Percentiles rank a stretch among this genome's conserved stretches.
These are phyloP conservation scores for Polymixis flavicincta DNA, from an alignment of 2,888 invertebrate genomes.

Conservation along the genomic window DNA sequence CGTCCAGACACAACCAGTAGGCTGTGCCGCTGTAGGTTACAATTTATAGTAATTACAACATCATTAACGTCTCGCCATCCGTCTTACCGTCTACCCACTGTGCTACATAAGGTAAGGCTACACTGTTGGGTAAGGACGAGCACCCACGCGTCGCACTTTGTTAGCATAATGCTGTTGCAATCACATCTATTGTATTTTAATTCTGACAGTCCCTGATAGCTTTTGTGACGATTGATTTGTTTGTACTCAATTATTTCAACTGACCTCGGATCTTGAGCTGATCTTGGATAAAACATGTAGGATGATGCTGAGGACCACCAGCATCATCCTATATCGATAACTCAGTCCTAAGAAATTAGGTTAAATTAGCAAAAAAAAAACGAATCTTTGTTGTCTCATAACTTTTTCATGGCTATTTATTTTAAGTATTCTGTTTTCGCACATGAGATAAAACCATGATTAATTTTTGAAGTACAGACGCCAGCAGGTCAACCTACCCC, in stretches of 20 bases:
- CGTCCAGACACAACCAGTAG: neutral
- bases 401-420: too few relatives aligned
- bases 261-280: neutral
- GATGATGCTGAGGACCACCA: neutral
- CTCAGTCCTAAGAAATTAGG: too few relatives aligned
- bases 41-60: constrained; percentile 36
- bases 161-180: constrained; percentile 47
- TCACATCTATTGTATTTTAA: constrained; percentile 61
- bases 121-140: constrained; percentile 52
- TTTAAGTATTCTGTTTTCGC: too few relatives aligned
- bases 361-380: too few relatives aligned
- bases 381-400: too few relatives aligned
- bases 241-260: neutral
- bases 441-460: too few relatives aligned
- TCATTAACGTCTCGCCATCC: constrained; percentile 41
- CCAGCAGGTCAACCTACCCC: too few relatives aligned
- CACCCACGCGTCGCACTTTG: constrained; percentile 45
- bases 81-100: constrained; percentile 60
- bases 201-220: constrained; percentile 25
- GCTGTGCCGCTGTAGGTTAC: constrained; percentile 7
- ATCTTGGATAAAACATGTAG: neutral
- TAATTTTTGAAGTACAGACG: too few relatives aligned
- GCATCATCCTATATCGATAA: too few relatives aligned
- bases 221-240: constrained; percentile 6
- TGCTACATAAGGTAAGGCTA: constrained; percentile 18